Percentiles rank a stretch among this genome's conserved stretches.
Evolutionary conservation across 2,113 vertebrate species (phyloP).

Genomic region (Tretioscincus oriximinensis): DNA sequence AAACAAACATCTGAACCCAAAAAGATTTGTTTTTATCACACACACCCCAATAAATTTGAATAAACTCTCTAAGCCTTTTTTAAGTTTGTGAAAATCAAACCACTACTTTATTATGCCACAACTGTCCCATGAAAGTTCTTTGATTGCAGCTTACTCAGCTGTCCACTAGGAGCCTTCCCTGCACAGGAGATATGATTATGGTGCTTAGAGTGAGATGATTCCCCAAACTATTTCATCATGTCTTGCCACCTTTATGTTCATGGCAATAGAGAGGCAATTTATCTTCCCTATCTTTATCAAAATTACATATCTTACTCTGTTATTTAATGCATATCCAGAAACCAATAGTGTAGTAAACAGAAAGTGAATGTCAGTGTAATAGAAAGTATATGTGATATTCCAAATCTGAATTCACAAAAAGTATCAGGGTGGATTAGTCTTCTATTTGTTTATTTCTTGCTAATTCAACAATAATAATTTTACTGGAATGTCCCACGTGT

Average conservation of each 20-base stretch:
- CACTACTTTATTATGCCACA: too few species aligned
- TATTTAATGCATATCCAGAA: not conserved
- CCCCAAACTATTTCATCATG: not conserved
- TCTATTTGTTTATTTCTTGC: not conserved
- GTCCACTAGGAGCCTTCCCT: too few species aligned
- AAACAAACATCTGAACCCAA: too few species aligned
- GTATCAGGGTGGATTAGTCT: not conserved
- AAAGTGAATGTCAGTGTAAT: not conserved
- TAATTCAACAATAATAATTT: not conserved
- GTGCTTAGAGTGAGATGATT: too few species aligned
- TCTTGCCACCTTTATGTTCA: not conserved
- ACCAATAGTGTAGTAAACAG: not conserved
- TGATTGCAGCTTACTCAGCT: too few species aligned
- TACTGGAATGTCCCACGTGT: not conserved
- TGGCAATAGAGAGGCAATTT: too few species aligned
- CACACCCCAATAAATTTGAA: too few species aligned
- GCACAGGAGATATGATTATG: too few species aligned
- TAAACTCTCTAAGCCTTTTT: too few species aligned
- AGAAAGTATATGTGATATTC: not conserved
- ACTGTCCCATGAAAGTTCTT: too few species aligned
- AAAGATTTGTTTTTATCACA: too few species aligned
- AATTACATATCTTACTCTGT: not conserved
- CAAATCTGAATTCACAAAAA: not conserved
- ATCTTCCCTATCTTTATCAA: not conserved
- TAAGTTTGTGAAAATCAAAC: too few species aligned